Base-by-base conservation (phyloP, 2,113 vertebrate species). In the Spheniscus mendiculus region DNA sequence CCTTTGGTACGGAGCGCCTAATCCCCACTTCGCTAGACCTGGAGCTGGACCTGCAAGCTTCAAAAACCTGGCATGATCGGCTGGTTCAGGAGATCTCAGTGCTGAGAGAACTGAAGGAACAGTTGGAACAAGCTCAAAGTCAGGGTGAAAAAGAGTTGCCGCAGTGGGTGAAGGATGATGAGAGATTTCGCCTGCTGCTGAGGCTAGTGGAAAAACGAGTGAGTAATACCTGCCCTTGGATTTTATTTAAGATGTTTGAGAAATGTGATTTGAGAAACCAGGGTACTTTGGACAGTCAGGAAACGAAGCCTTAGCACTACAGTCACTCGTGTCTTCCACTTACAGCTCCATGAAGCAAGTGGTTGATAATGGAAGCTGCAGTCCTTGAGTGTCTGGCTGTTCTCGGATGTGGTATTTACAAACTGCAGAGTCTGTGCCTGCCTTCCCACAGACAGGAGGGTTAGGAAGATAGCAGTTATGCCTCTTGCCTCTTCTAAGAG, bases 31-130 rank as follows among this genome's bases (percentile, higher is more conserved):
- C 99, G 0, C 97, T 99, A 89, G 99, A 99, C 97, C 98, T 99
- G 58, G 99, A 99, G 96, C 78, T 99, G 94, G 99, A 99, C 97
- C 98, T 99, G 96, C 99, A 99, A 97, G 99, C 99, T 47, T 99
- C 99, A 1, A 98, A 99, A 95, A 99, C 99, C 3, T 99, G 99
- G 90, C 99, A 99, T 23, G 98, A 97, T 94, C 99, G 99, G 38
- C 98, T 99, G 96, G 95, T 97, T 3, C 99, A 99, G 98, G 99
- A 99, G 97, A 99, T 99, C 89, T 98, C 94, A 0, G 98, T 98
- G 84, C 98, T 99, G 94, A 98, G 98, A 90, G 98, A 99, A 79
- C 98, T 99, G 90, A 99, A 99, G 98, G 95, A 98, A 66, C 99
- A 99, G 97, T 95, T 99, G 81, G 99, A 99, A 96, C 97, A 97